phyloP scores from a whole-genome alignment of 1,140 invertebrate species.

The Drosophila kanapiae region DNA sequence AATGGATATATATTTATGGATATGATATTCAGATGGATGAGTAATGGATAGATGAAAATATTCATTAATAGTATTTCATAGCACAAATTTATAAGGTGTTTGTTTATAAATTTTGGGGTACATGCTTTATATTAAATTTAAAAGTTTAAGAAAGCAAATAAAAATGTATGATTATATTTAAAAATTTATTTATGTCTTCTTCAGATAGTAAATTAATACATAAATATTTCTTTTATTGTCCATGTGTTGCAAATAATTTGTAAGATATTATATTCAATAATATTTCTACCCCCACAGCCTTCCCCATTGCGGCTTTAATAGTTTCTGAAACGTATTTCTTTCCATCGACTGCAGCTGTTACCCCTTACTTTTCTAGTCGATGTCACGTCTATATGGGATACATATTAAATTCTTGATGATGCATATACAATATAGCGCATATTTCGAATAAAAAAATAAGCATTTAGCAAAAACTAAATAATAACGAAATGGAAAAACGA shows the following conservation, averaged over 20 bases:
- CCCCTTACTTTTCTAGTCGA: slow-evolving; percentile 45
- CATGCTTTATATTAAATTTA: neutral
- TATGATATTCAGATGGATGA: slow-evolving; percentile 21
- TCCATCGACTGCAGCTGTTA: slow-evolving; percentile 67
- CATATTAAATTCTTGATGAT: slow-evolving; percentile 56
- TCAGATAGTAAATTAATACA: neutral
- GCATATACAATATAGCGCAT: slow-evolving; percentile 59
- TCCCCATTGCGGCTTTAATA: slow-evolving; percentile 34
- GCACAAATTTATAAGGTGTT: no score
- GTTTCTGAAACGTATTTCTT: slow-evolving; percentile 34
- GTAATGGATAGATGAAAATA: slow-evolving; percentile 6
- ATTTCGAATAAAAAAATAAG: slow-evolving; percentile 49
- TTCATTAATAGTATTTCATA: neutral
- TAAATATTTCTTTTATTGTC: neutral
- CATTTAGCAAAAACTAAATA: slow-evolving; percentile 36
- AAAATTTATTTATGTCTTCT: no score
- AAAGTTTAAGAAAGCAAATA: no score
- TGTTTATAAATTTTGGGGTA: no score
- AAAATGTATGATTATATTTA: no score
- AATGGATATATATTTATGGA: slow-evolving; percentile 19
- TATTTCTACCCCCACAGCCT: neutral
- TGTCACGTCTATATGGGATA: slow-evolving; percentile 50
- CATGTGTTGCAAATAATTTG: neutral
- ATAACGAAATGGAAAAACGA: slow-evolving; percentile 45
- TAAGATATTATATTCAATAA: neutral